A percentile compares a stretch with the other conserved stretches of the same genome.
phyloP scores from a whole-genome alignment of 2,113 vertebrate genomes.

The Protomyctophum bolini region DNA sequence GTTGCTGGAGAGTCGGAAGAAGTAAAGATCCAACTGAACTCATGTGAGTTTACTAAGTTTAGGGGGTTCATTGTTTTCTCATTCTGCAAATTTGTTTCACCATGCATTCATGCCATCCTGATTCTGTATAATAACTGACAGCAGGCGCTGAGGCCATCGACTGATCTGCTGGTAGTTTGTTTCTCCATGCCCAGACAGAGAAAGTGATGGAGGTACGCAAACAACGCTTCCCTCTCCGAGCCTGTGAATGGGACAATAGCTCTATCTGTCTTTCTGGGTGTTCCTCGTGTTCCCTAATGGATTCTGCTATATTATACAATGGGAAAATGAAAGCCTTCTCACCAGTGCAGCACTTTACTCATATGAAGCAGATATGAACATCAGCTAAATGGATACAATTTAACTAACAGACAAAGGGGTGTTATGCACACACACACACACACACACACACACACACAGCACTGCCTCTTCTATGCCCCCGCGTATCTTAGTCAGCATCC shows the following conservation, averaged over 20 bases:
- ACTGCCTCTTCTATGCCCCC: too few species aligned
- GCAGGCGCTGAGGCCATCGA: not conserved
- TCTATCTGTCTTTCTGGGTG: conserved; percentile 41
- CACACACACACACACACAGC: not conserved
- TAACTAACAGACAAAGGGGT: conserved; percentile 5
- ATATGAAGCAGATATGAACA: not conserved
- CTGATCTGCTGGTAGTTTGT: not conserved
- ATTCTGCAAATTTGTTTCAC: conserved; percentile 2
- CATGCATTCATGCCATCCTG: conserved; percentile 6
- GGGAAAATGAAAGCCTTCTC: conserved; percentile 40
- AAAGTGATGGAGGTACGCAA: not conserved
- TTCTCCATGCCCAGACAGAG: conserved; percentile 11
- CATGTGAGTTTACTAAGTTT: too few species aligned
- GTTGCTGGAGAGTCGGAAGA: too few species aligned
- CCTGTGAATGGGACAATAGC: conserved; percentile 35
- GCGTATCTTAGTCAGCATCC: not conserved
- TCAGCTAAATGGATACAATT: not conserved
- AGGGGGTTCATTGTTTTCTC: not conserved
- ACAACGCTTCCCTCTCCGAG: conserved; percentile 32
- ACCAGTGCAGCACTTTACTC: not conserved
- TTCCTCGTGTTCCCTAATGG: conserved; percentile 46
- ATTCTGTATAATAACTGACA: not conserved
- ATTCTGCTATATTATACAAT: conserved; percentile 31
- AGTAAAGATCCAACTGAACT: too few species aligned
- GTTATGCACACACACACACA: not conserved